Evolutionary conservation across 1,140 invertebrate species (phyloP), one percentile per base, ranked within the genome.

Genomic region (Trypoxylus dichotomus): DNA sequence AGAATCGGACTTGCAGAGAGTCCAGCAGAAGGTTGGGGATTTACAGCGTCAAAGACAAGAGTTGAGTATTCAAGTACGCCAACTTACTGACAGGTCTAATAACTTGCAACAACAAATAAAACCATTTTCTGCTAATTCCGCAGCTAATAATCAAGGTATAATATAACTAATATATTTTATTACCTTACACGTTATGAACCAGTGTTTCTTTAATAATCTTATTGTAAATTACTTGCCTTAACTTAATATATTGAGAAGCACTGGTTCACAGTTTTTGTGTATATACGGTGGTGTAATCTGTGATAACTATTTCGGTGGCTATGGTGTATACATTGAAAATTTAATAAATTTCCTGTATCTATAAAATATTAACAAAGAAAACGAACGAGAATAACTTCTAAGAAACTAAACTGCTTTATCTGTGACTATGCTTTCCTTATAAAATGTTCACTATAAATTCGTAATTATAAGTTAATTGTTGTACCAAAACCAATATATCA

Each of bases 1-100:
- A 79, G 85, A 86, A 80, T 81, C 83, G 24, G 95, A 97, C 85
- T 89, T 97, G 78, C 89, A 92, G 32, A 88, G 92, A 54, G 95
- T 97, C 2, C 94, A 97, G 82, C 91, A 93, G 63, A 89, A 96
- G 37, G 94, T 97, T 58, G 92, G 93, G 10, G 95, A 96, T 77
- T 87, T 97, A 75, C 93, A 95, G 81, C 89, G 93, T 25, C 94
- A 96, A 85, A 89, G 95, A 37, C 92, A 95, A 82, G 93, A 95
- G 83, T 86, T 97, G 21, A 94, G 94, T 80, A 88, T 92, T 13
- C 94, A 95, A 74, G 94, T 96, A 76, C 89, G 92, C 43, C 94
- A 95, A 81, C 85, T 97, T 11, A 95, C 94, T 0, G 92, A 94
- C 84, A 91, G 93, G 83, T 92, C 93, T 1, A 92, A 91, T 82